Evolutionary conservation across 2,113 vertebrate species (phyloP), one percentile per base, ranked within the genome.

Genomic region (Nesoenas mayeri): DNA sequence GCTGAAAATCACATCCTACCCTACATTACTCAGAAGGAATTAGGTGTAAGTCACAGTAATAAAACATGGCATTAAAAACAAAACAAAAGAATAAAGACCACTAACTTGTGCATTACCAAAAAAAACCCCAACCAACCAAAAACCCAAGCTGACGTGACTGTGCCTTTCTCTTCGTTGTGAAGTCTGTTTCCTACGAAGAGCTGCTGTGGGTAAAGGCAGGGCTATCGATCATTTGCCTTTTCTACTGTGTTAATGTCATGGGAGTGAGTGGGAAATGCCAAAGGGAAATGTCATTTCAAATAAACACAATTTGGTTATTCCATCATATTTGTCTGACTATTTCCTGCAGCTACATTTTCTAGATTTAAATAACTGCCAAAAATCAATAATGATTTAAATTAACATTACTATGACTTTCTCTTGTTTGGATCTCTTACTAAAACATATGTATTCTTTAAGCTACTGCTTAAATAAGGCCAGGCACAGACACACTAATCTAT

Each of bases 211-310:
- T 79, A 93, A 93, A 88, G 57, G 80, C 93, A 54, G 72, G 91
- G 62, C 89, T 95, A 95, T 86, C 36, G 13, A 83, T 96, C 77
- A 83, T 93, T 96, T 88, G 58, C 29, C 7, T 51, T 70, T 70
- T 32, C 67, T 47, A 44, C 83, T 64, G 32, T 26, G 61, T 79
- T 90, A 92, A 77, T 81, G 44, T 61, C 54, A 70, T 38, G 74
- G 84, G 79, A 79, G 85, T 10, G 26, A 58, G 86, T 82, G 65
- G 74, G 58, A 96, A 96, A 94, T 66, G 71, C 79, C 92, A 91
- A 88, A 86, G 78, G 85, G 91, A 97, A 96, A 96, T 73, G 44
- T 15, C 93, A 90, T 96, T 96, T 89, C 50, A 71, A 96, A 66
- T 47, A 89, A 94, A 91, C 69, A 56, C 71, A 90, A 29, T 91